phyloP scores from a whole-genome alignment of 2,888 invertebrate species.

The Xanthia icteritia region DNA sequence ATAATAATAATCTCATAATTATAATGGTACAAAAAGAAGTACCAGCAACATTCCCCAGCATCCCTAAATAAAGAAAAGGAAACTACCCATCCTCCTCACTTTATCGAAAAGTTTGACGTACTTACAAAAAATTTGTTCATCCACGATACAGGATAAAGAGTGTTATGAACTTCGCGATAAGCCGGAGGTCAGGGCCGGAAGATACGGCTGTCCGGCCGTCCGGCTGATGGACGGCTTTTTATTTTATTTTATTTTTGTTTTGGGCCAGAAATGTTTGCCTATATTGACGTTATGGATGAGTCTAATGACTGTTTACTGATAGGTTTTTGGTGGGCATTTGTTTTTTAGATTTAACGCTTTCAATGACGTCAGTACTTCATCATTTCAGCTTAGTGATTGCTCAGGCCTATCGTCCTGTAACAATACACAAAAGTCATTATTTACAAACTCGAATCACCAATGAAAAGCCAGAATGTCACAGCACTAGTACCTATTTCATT shows the following conservation, averaged over 20 bases:
- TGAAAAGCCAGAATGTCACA: neutral
- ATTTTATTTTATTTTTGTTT: slow-evolving; percentile 35
- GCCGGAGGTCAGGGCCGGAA: slow-evolving; percentile 63
- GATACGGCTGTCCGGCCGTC: slow-evolving; percentile 33
- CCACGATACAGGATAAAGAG: slow-evolving; percentile 59
- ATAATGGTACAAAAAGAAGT: neutral
- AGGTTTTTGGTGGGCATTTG: slow-evolving; percentile 28
- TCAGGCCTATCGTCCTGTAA: neutral
- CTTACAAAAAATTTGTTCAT: slow-evolving; percentile 64
- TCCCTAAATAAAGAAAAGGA: slow-evolving; percentile 8
- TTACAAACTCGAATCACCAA: neutral
- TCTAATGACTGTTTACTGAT: slow-evolving; percentile 51
- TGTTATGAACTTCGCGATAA: slow-evolving; percentile 62
- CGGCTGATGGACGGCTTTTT: slow-evolving; percentile 33
- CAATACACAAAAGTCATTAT: neutral
- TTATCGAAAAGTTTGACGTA: slow-evolving; percentile 41
- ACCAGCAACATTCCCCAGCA: neutral
- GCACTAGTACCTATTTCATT: neutral
- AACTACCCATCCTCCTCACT: slow-evolving; percentile 9
- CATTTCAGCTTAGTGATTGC: neutral
- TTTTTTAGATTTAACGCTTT: slow-evolving; percentile 15
- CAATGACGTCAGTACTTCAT: slow-evolving; percentile 10
- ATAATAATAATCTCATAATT: neutral
- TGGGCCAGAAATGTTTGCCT: slow-evolving; percentile 27
- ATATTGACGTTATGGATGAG: slow-evolving; percentile 32